phyloP scores from a whole-genome alignment of 2,113 vertebrate genomes.

The Chionis minor region DNA sequence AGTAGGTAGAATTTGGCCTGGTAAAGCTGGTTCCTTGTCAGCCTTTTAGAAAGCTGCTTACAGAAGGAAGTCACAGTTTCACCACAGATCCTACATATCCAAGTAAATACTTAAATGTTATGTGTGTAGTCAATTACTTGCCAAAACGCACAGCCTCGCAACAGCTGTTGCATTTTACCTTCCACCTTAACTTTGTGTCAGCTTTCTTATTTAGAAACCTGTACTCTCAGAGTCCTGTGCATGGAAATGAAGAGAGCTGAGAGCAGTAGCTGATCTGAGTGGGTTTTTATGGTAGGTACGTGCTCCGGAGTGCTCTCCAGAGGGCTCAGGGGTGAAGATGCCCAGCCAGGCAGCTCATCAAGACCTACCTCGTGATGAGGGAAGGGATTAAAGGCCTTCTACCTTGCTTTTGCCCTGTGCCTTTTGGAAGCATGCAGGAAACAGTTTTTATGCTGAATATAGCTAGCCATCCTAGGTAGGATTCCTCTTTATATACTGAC shows the following conservation, averaged over 20 bases:
- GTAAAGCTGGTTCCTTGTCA: not conserved
- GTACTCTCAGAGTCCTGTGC: not conserved
- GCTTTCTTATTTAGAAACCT: not conserved
- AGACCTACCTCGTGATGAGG: not conserved
- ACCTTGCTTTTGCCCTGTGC: not conserved
- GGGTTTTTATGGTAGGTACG: not conserved
- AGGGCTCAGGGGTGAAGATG: not conserved
- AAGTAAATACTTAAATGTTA: not conserved
- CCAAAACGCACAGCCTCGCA: not conserved
- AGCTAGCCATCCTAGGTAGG: not conserved
- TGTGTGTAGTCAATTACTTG: not conserved
- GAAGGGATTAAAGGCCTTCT: not conserved
- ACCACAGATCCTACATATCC: not conserved
- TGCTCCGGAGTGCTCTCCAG: not conserved
- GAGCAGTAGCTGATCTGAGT: not conserved
- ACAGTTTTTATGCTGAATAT: not conserved
- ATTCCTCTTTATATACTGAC: not conserved
- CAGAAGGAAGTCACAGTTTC: not conserved
- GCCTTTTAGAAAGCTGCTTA: not conserved
- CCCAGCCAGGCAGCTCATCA: not conserved
- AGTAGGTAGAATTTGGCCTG: not conserved
- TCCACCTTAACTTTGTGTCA: not conserved
- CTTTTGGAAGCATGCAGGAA: not conserved
- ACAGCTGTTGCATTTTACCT: not conserved
- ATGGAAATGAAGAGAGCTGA: not conserved